Evolutionary conservation across 2,888 invertebrate genomes (phyloP).

Genomic region (Scelioninae gen. 2): DNA sequence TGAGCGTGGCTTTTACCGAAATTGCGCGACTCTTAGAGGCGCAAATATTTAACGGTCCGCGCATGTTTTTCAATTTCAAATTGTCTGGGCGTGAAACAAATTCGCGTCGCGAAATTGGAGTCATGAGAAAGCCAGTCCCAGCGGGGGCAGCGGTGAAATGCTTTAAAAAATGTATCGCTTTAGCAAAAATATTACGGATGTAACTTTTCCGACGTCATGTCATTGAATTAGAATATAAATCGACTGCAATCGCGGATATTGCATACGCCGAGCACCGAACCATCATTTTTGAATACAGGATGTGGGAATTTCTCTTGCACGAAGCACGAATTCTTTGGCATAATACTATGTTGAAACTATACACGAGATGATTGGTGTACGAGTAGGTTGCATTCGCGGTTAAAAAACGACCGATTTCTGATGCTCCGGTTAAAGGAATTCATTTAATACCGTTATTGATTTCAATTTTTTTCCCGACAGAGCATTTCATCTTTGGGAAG

Average conservation of each 20-base stretch:
- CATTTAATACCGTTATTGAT: too few species aligned
- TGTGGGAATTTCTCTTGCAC: neutral
- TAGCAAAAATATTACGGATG: conserved; percentile 20
- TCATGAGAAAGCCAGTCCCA: too few species aligned
- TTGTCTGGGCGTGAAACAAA: conserved; percentile 36
- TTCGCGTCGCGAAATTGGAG: conserved; percentile 16
- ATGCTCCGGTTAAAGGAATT: too few species aligned
- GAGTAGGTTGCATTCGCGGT: conserved; percentile 1
- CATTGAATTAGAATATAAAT: conserved; percentile 33
- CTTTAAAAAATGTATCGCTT: too few species aligned
- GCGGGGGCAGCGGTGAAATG: neutral
- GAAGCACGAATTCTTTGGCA: conserved; percentile 2
- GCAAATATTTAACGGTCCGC: conserved; percentile 20
- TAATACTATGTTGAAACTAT: conserved; percentile 21
- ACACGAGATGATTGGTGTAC: neutral
- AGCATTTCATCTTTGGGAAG: too few species aligned
- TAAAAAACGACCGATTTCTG: too few species aligned
- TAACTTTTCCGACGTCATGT: conserved; percentile 14
- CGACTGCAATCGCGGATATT: neutral
- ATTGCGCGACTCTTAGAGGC: conserved; percentile 32
- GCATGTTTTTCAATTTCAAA: conserved; percentile 45
- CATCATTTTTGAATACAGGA: conserved; percentile 15
- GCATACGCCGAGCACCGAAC: neutral
- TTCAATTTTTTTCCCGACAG: too few species aligned
- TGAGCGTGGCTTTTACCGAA: conserved; percentile 44